Percentiles rank a stretch among this genome's conserved stretches.
phyloP scores from a whole-genome alignment of 2,888 invertebrate genomes.

The Hypercompe scribonia region DNA sequence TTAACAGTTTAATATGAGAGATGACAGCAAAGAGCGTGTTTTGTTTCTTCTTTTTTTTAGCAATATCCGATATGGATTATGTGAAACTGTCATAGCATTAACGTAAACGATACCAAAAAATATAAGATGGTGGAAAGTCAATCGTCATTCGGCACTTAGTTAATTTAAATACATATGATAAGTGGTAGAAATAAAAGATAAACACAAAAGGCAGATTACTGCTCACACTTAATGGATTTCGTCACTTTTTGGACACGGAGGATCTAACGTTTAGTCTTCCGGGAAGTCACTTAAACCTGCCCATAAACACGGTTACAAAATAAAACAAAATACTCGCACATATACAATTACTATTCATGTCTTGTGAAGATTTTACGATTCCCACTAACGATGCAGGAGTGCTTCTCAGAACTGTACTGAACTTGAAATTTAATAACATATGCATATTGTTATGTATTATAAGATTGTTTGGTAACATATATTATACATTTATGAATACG shows the following conservation, averaged over 20 bases:
- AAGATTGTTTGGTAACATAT: constrained; percentile 19
- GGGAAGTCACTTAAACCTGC: background rate
- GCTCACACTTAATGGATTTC: background rate
- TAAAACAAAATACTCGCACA: background rate
- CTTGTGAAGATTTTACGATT: constrained; percentile 47
- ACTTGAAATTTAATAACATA: constrained; percentile 43
- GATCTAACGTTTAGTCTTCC: background rate
- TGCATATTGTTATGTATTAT: constrained; percentile 16
- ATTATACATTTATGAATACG: background rate
- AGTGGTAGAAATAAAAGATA: too few species aligned
- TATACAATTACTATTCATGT: constrained; percentile 39
- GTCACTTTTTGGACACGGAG: background rate
- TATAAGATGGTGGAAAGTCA: too few species aligned
- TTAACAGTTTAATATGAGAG: too few species aligned
- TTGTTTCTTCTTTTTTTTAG: too few species aligned
- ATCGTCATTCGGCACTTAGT: too few species aligned
- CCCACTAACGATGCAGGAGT: constrained; percentile 29
- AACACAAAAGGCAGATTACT: too few species aligned
- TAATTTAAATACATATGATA: too few species aligned
- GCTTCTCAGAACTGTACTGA: constrained; percentile 44
- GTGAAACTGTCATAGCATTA: too few species aligned
- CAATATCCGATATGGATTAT: too few species aligned
- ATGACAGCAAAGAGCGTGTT: too few species aligned
- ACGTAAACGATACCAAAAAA: too few species aligned
- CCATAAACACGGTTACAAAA: constrained; percentile 1